Evolutionary conservation across 2,797 vertebrate genomes (phyloP), one percentile per base, ranked within the genome.

Genomic region (Echeneis naucrates): DNA sequence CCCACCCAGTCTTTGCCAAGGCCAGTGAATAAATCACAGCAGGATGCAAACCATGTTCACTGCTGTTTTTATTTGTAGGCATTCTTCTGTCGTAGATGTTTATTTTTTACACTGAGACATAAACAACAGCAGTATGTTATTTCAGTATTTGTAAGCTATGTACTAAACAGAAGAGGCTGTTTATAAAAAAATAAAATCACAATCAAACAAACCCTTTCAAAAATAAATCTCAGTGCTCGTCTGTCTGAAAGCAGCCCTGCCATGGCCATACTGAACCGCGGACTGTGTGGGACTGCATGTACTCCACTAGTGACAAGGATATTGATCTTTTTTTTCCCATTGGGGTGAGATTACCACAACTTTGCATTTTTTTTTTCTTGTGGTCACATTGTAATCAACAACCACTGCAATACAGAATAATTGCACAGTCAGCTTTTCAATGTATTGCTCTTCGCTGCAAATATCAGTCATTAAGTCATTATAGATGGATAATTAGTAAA

Each of bases 271-370:
- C 38, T 58, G 42, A 61, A 79, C 68, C 61, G 54, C 69, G 55
- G 21, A n/a, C 33, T 21, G 19, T 45, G 50, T 53, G 4, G 40
- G 42, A 37, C 45, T 33, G 26, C 24, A 14, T 63, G 44, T 53
- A 8, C 65, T 72, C 73, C 66, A 40, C 62, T 69, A 70, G 58
- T 77, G 63, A 77, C 4, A 52, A 14, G 10, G 35, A 23, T 82
- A 82, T 88, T 77, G 73, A 83, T 88, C 60, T 63, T 58, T 68
- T 75, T 63, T 12, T 69, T 72, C 77, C 10, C n/a, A 54, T 30
- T 30, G 54, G n/a, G 26, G 35, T 13, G 16, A 51, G 40, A 70
- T 56, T 59, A 47, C 52, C 35, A 55, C 26, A n/a, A 24, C 61
- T 55, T 27, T 51, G 64, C 77, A 63, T 61, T 37, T 40, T 51